These are phyloP conservation scores for Leguminivora glycinivorella DNA, from an alignment of 1,140 invertebrate genomes.

Conservation along the genomic window DNA sequence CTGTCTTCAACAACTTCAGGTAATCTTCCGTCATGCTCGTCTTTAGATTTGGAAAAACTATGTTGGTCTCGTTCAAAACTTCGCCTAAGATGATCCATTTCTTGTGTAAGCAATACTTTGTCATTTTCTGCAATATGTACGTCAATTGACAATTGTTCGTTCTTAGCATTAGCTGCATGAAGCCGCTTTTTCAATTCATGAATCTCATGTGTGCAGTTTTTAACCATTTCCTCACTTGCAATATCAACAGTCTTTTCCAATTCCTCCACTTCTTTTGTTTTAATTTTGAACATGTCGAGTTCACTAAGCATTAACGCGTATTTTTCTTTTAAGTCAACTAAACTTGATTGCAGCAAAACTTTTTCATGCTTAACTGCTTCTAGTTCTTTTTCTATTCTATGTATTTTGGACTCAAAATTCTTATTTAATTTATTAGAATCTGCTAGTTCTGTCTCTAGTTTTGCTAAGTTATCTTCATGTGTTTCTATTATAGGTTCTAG, in stretches of 20 bases:
- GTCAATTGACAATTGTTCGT: conserved; percentile 72
- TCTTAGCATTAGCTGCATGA: conserved; percentile 58
- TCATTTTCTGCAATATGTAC: conserved; percentile 74
- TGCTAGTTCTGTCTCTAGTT: conserved; percentile 81
- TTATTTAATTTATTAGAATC: conserved; percentile 76
- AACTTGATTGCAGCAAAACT: conserved; percentile 61
- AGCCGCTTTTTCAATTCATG: conserved; percentile 68
- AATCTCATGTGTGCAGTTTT: conserved; percentile 56
- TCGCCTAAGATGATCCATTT: conserved; percentile 65
- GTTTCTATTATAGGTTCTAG: conserved; percentile 84
- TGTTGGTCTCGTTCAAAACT: conserved; percentile 41
- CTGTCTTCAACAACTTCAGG: conserved; percentile 13
- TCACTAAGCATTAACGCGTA: conserved; percentile 74
- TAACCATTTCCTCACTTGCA: conserved; percentile 59
- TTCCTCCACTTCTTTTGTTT: conserved; percentile 60
- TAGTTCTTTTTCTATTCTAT: conserved; percentile 68
- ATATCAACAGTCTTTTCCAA: conserved; percentile 52
- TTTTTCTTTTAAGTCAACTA: conserved; percentile 71
- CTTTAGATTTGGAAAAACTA: conserved; percentile 29
- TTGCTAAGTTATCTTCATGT: conserved; percentile 82
- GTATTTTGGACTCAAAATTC: conserved; percentile 75
- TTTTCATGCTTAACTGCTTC: conserved; percentile 68
- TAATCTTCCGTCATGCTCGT: conserved; percentile 1
- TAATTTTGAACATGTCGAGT: conserved; percentile 60
- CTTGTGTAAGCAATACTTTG: conserved; percentile 69